phyloP scores from a whole-genome alignment of 2,797 vertebrate genomes.

The Tamandua tetradactyla region DNA sequence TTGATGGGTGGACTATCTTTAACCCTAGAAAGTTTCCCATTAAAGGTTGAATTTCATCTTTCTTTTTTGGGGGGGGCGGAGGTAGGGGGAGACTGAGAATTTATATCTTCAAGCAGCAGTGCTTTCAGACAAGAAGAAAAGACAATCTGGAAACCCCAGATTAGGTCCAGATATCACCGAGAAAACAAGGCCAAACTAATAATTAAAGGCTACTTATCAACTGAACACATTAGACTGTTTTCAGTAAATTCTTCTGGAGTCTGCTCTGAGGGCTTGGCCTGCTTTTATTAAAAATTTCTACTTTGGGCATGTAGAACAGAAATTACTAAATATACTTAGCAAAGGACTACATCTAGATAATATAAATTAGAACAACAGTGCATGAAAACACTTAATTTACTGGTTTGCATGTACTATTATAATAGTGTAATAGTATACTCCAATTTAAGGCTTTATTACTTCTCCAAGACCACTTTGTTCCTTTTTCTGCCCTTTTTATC shows the following conservation, averaged over 20 bases:
- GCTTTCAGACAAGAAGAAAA: conserved; percentile 41
- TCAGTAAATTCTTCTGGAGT: neutral
- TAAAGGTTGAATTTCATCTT: conserved; percentile 66
- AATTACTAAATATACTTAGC: neutral
- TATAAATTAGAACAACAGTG: neutral
- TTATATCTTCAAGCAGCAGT: conserved; percentile 56
- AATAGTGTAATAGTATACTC: too few species aligned
- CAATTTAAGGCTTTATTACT: neutral
- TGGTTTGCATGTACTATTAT: neutral
- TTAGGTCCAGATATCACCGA: neutral
- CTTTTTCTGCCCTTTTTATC: neutral
- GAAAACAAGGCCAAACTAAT: conserved; percentile 30
- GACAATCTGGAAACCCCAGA: conserved; percentile 54
- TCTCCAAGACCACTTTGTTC: neutral
- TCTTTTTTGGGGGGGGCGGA: too few species aligned
- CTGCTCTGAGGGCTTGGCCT: neutral
- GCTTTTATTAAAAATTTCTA: neutral
- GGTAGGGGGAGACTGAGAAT: too few species aligned
- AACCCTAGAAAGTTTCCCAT: conserved; percentile 66
- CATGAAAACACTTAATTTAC: neutral
- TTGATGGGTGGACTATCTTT: conserved; percentile 57
- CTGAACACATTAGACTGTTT: neutral
- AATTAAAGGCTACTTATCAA: neutral
- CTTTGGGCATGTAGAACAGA: neutral
- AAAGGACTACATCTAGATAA: neutral